Base-by-base conservation (phyloP, 2,888 invertebrate genomes). In the Syrphus vitripennis region DNA sequence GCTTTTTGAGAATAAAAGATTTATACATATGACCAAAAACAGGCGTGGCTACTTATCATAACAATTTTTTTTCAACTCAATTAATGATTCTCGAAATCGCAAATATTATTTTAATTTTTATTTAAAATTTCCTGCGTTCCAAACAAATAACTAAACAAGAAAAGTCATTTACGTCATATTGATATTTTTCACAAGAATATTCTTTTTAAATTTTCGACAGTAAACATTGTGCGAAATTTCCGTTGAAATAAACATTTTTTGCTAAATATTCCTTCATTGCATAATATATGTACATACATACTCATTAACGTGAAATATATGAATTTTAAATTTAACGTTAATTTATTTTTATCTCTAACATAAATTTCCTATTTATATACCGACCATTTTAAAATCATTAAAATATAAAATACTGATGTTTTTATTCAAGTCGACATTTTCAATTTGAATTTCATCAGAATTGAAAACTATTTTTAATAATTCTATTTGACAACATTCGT, bases 361-460 rank as follows among this genome's bases (percentile, higher is more conserved):
- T 72, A 63, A 69, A 48, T 53, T 34, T 34, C 5, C 19, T 10
- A 21, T 7, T 2, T 21, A 12, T 19, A 10, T 45, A 26, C 55
- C 24, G 42, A 34, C n/a, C n/a, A n/a, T n/a, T n/a, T n/a, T n/a
- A 45, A n/a, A 65, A 6, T 50, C 63, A 63, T 63, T 63, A 42
- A 24, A 57, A 61, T 48, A 72, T 67, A 19, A 53, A 77, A 65
- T 37, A 14, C 24, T 70, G 29, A 63, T 70, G 29, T 42, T 45
- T 70, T 45, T n/a, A 76, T 63, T 76, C 10, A 21, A 59, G 10
- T 16, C 9, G 50, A 9, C 59, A 59, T 63, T 70, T 34, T 71
- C 29, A 70, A 81, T 76, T 76, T 69, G 21, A 40, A 42, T 75
- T 21, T 42, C 40, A 61, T 61, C 31, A 65, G 10, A 26, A 29